Evolutionary conservation across 2,113 vertebrate species (phyloP).

Genomic region (Rhinogobius similis): DNA sequence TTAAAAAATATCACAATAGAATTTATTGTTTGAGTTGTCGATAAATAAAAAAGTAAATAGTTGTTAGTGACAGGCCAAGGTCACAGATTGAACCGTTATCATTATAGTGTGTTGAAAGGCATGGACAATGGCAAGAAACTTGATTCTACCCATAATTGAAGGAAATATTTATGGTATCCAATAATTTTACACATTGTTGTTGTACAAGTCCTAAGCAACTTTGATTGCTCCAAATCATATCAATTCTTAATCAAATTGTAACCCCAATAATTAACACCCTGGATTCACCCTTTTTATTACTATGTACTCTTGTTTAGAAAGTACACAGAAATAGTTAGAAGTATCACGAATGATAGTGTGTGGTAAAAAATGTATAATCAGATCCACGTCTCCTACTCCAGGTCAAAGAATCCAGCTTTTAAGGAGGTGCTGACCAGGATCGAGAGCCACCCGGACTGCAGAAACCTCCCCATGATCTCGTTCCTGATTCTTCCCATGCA

Average conservation of each 20-base stretch:
- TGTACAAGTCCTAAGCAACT: too few species aligned
- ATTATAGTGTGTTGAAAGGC: not conserved
- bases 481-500: constrained; percentile 99
- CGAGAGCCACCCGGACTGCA: constrained; percentile 89
- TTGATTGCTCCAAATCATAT: not conserved
- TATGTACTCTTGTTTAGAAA: not conserved
- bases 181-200: not conserved
- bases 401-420: constrained; percentile 85
- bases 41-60: too few species aligned
- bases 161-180: too few species aligned
- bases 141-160: not conserved
- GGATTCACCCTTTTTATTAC: not conserved
- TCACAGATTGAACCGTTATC: not conserved
- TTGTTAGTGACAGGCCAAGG: too few species aligned
- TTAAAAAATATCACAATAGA: too few species aligned
- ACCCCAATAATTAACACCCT: too few species aligned
- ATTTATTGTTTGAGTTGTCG: too few species aligned
- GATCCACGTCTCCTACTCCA: constrained; percentile 2
- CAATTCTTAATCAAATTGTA: too few species aligned
- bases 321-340: not conserved
- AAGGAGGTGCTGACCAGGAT: constrained; percentile 88
- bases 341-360: not conserved
- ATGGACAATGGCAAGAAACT: too few species aligned
- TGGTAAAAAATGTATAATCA: not conserved
- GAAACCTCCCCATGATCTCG: constrained; percentile 96